Evolutionary conservation across 2,113 vertebrate species (phyloP).

Genomic region (Edolisoma coerulescens): DNA sequence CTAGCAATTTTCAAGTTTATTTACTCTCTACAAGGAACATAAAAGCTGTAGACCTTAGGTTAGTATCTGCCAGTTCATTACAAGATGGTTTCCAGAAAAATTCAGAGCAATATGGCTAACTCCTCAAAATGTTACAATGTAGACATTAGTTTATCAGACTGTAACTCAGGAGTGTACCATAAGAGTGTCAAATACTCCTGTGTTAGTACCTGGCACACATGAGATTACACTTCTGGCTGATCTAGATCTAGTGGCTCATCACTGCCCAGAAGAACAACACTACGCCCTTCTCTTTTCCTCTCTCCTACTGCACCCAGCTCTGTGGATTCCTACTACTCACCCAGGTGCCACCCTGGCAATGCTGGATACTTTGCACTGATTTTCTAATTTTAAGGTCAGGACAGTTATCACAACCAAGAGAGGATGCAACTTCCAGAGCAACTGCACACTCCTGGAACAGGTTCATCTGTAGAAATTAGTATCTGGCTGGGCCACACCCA

Average conservation of each 20-base stretch:
- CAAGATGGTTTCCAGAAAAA: neutral
- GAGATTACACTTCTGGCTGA: neutral
- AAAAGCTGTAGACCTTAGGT: neutral
- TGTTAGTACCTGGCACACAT: neutral
- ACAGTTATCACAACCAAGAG: neutral
- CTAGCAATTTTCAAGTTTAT: neutral
- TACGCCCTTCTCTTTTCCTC: neutral
- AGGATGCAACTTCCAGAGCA: neutral
- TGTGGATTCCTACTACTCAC: neutral
- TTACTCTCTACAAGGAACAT: neutral
- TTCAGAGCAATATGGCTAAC: neutral
- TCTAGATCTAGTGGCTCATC: neutral
- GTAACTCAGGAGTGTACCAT: neutral
- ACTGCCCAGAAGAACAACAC: neutral
- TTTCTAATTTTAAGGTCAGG: neutral
- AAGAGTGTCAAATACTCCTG: neutral
- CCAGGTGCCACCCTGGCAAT: neutral
- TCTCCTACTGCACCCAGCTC: neutral
- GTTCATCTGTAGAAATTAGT: neutral
- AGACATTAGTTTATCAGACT: neutral
- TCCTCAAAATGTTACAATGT: neutral
- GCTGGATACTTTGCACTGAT: neutral
- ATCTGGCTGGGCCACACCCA: neutral
- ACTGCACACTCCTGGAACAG: neutral
- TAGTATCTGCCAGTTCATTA: neutral